Evolutionary conservation across 2,113 vertebrate genomes (phyloP).

Genomic region (Zosterops hypoxanthus): DNA sequence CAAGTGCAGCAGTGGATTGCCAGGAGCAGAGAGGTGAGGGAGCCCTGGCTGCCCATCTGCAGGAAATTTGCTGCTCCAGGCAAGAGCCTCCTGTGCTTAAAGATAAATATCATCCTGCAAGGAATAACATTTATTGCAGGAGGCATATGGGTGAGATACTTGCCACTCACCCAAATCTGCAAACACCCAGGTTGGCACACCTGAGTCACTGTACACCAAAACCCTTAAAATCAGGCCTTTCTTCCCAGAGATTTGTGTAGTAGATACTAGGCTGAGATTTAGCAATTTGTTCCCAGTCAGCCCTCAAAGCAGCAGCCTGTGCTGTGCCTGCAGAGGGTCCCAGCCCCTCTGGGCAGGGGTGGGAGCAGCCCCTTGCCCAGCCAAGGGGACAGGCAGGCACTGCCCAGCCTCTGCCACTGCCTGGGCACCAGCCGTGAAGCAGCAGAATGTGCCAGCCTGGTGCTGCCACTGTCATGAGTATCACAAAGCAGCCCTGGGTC

Average conservation of each 20-base stretch:
- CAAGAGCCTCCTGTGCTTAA: neutral
- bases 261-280: neutral
- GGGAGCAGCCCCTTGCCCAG: neutral
- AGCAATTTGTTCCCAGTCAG: neutral
- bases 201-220: neutral
- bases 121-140: neutral
- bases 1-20: neutral
- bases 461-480: neutral
- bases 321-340: neutral
- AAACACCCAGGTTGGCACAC: neutral
- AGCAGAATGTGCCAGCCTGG: neutral
- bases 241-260: neutral
- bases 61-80: neutral
- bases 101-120: neutral
- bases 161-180: neutral
- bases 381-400: fast-evolving
- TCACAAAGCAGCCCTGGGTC: neutral
- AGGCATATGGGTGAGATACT: neutral
- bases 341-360: fast-evolving
- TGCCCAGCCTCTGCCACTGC: neutral
- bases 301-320: neutral
- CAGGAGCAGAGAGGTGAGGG: neutral
- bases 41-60: neutral
- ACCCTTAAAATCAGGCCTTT: neutral
- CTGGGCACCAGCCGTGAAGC: neutral